These are phyloP conservation scores for Trichacis sp. DNA, from an alignment of 2,888 invertebrate genomes.

Conservation along the genomic window DNA sequence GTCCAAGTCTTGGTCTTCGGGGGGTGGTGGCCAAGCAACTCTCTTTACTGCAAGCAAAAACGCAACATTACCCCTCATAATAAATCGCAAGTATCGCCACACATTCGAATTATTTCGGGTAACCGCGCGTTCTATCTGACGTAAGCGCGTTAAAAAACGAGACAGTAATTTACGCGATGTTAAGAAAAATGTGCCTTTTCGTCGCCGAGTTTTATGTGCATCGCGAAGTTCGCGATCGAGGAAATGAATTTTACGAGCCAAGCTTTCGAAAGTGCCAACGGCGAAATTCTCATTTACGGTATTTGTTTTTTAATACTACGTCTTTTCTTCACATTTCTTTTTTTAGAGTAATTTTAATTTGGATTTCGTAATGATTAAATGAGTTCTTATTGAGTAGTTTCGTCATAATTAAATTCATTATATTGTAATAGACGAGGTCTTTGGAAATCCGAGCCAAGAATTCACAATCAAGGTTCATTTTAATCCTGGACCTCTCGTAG, in stretches of 20 bases:
- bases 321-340: too few species aligned
- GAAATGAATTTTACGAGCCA: neutral
- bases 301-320: too few species aligned
- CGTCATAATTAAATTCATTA: constrained; percentile 33
- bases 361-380: too few species aligned
- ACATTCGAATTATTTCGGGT: neutral
- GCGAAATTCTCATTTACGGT: constrained; percentile 17
- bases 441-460: constrained; percentile 39
- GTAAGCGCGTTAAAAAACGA: neutral
- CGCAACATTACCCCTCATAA: neutral
- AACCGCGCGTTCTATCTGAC: neutral
- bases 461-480: constrained; percentile 45
- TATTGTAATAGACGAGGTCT: constrained; percentile 39
- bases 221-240: neutral
- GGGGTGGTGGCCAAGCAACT: constrained; percentile 88
- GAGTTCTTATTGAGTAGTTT: constrained; percentile 17
- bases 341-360: too few species aligned
- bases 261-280: neutral
- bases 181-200: neutral
- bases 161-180: constrained; percentile 9
- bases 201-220: neutral
- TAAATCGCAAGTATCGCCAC: neutral
- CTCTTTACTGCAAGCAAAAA: constrained; percentile 79
- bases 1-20: constrained; percentile 77
- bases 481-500: constrained; percentile 44